Conservation (phyloP, 2,888 invertebrate genomes). For the Quadroppia sp. region DNA sequence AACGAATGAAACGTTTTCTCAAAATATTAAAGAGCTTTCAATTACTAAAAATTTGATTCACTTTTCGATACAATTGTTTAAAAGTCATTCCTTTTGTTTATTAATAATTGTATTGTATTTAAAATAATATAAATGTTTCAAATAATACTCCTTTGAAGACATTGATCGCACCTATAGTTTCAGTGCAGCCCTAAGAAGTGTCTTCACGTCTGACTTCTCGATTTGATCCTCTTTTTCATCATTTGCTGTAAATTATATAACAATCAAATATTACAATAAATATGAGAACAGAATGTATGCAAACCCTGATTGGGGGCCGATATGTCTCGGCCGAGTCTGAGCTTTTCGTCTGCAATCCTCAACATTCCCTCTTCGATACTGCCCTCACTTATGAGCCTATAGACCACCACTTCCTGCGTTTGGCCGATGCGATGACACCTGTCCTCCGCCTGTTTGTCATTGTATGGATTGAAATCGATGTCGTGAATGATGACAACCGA, state of each 20-base stretch:
- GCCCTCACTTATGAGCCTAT: conserved; percentile 74
- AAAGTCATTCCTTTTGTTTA: no score
- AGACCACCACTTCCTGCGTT: conserved; percentile 72
- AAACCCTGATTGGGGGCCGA: neutral
- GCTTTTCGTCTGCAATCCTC: conserved; percentile 81
- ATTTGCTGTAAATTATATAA: neutral
- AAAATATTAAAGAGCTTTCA: no score
- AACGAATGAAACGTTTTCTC: no score
- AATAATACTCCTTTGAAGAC: neutral
- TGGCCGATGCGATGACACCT: conserved; percentile 66
- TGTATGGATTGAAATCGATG: conserved; percentile 97
- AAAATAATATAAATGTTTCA: neutral
- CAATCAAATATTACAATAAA: neutral
- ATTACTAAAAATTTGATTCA: no score
- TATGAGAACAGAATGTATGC: neutral
- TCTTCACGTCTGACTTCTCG: conserved; percentile 4
- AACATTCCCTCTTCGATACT: conserved; percentile 92
- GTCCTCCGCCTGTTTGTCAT: conserved; percentile 93
- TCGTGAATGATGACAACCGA: conserved; percentile 95
- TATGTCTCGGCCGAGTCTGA: conserved; percentile 83
- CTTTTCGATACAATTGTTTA: no score
- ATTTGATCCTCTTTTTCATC: conserved; percentile 1
- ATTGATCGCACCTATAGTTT: neutral
- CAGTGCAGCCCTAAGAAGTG: conserved; percentile 4
- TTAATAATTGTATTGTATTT: no score